These are phyloP conservation scores for Hycleus cichorii DNA, from an alignment of 1,140 invertebrate genomes.

Conservation along the genomic window DNA sequence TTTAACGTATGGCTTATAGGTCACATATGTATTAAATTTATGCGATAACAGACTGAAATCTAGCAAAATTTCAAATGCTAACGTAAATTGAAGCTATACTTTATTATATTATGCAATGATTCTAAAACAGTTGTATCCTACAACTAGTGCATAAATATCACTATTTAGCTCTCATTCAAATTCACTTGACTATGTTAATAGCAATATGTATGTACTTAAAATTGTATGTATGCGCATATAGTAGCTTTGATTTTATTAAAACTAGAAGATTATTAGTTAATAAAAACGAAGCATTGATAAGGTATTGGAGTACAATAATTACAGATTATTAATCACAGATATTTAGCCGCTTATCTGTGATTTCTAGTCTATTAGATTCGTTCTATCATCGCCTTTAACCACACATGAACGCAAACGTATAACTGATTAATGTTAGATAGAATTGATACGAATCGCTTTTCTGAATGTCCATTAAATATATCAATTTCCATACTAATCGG, in stretches of 20 bases:
- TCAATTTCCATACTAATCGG: constrained; percentile 10
- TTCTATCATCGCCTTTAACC: background rate
- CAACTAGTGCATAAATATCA: constrained; percentile 17
- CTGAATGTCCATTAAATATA: constrained; percentile 10
- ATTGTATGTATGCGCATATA: constrained; percentile 2
- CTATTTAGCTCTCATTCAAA: constrained; percentile 20
- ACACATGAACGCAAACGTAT: too few species aligned
- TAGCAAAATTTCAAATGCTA: constrained; percentile 26
- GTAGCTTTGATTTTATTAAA: constrained; percentile 1
- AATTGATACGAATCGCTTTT: constrained; percentile 12
- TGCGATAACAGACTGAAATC: background rate
- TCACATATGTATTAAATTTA: constrained; percentile 2
- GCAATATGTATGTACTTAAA: constrained; percentile 15
- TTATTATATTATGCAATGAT: constrained; percentile 1
- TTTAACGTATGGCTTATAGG: background rate
- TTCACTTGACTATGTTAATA: constrained; percentile 21
- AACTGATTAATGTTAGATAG: constrained; percentile 9
- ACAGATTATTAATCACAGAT: too few species aligned
- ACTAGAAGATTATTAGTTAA: too few species aligned
- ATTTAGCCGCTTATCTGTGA: constrained; percentile 4
- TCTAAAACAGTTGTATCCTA: constrained; percentile 1
- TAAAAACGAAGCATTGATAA: too few species aligned
- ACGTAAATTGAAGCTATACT: constrained; percentile 21
- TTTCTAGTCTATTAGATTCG: constrained; percentile 11
- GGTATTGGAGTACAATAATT: too few species aligned